These are phyloP conservation scores for Hoplostethus atlanticus DNA, from an alignment of 2,797 vertebrate genomes.

Conservation along the genomic window DNA sequence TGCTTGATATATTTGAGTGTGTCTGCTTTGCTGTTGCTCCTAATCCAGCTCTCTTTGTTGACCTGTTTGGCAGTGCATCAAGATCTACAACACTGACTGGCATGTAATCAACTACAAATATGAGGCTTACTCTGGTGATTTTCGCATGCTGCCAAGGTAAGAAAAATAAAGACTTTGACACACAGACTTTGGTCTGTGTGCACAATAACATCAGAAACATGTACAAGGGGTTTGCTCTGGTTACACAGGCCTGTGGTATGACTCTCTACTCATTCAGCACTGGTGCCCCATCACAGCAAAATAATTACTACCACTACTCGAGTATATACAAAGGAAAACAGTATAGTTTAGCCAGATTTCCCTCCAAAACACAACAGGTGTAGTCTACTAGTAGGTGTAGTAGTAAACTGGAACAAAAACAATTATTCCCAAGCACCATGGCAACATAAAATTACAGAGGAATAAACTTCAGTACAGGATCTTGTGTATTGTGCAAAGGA, in stretches of 20 bases:
- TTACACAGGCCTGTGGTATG: constrained; percentile 11
- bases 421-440: background rate
- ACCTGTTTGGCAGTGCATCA: constrained; percentile 93
- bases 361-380: constrained; percentile 23
- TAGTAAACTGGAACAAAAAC: background rate
- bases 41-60: constrained; percentile 61
- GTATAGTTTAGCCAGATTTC: constrained; percentile 3
- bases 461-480: background rate
- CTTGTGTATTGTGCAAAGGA: background rate
- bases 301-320: background rate
- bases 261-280: constrained; percentile 1
- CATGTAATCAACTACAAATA: constrained; percentile 96
- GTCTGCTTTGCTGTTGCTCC: constrained; percentile 11
- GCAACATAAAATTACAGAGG: background rate
- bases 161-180: constrained; percentile 29
- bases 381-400: background rate
- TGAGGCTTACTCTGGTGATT: constrained; percentile 96
- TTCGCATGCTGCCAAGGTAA: constrained; percentile 96
- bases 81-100: constrained; percentile 97
- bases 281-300: background rate
- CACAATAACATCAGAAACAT: constrained; percentile 4
- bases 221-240: constrained; percentile 37
- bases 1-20: constrained; percentile 28
- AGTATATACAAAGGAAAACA: background rate
- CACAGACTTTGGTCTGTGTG: constrained; percentile 1